These are phyloP conservation scores for Fregetta grallaria DNA, from an alignment of 2,113 vertebrate genomes.

Conservation along the genomic window DNA sequence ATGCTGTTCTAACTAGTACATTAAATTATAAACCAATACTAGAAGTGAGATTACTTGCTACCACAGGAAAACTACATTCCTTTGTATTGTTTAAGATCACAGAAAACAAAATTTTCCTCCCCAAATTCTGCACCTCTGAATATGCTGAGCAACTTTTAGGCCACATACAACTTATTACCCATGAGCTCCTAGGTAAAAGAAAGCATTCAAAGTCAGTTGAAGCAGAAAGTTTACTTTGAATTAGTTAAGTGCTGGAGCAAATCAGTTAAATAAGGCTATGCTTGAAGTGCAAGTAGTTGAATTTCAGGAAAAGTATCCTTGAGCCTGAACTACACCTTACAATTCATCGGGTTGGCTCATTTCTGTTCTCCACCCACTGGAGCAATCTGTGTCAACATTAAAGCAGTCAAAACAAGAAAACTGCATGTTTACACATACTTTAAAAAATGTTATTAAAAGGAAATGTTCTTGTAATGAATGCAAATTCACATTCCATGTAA, in stretches of 20 bases:
- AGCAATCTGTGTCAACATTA: not conserved
- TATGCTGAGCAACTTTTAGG: not conserved
- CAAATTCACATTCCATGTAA: not conserved
- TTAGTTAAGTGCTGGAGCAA: not conserved
- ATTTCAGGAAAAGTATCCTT: not conserved
- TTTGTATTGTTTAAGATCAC: not conserved
- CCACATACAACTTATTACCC: not conserved
- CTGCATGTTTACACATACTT: not conserved
- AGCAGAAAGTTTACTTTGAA: not conserved
- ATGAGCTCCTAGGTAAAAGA: not conserved
- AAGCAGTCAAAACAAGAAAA: constrained; percentile 23
- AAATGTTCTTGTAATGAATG: not conserved
- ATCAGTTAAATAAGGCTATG: not conserved
- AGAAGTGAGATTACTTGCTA: not conserved
- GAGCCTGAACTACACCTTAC: constrained; percentile 12
- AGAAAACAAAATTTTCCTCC: not conserved
- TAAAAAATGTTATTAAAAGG: not conserved
- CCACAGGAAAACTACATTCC: not conserved
- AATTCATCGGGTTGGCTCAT: not conserved
- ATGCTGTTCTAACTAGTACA: not conserved
- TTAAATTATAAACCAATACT: not conserved
- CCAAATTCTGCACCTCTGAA: not conserved
- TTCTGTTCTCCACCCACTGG: not conserved
- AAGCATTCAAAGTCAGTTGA: not conserved
- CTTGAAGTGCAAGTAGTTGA: not conserved